These are phyloP conservation scores for Sander vitreus DNA, from an alignment of 2,113 vertebrate species.

Conservation along the genomic window DNA sequence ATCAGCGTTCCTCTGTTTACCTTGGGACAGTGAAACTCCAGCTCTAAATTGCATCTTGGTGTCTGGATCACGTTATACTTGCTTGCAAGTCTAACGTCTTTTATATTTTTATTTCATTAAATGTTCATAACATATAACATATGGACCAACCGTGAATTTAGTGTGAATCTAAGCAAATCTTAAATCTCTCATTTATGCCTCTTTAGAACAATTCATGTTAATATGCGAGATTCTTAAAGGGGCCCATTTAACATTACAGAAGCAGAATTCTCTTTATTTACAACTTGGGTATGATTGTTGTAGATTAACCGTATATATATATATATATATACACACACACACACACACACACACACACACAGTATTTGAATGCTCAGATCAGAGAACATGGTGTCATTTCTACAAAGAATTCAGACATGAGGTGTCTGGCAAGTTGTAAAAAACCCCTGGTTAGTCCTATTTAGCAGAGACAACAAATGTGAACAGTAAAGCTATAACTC, in stretches of 20 bases:
- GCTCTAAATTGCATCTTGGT: too few relatives aligned
- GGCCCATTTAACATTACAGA: not conserved
- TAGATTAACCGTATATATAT: not conserved
- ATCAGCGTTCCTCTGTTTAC: too few relatives aligned
- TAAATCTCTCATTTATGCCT: not conserved
- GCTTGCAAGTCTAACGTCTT: too few relatives aligned
- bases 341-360: too few relatives aligned
- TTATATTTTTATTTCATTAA: too few relatives aligned
- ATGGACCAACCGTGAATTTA: too few relatives aligned
- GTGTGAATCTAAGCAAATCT: too few relatives aligned
- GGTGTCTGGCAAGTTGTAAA: constrained; percentile 3
- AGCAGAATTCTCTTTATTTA: not conserved
- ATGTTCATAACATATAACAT: too few relatives aligned
- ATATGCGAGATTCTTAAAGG: not conserved
- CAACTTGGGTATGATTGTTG: not conserved
- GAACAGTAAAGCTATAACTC: not conserved
- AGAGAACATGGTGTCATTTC: not conserved
- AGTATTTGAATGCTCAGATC: not conserved
- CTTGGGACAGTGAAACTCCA: too few relatives aligned
- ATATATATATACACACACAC: too few relatives aligned
- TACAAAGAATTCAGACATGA: not conserved
- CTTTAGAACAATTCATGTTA: not conserved
- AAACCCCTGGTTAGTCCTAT: not conserved
- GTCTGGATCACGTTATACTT: too few relatives aligned
- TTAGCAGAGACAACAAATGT: not conserved